A percentile compares a stretch with the other conserved stretches of the same genome.
Evolutionary conservation across 2,888 invertebrate species (phyloP).

Genomic region (Dynastes hyllus): DNA sequence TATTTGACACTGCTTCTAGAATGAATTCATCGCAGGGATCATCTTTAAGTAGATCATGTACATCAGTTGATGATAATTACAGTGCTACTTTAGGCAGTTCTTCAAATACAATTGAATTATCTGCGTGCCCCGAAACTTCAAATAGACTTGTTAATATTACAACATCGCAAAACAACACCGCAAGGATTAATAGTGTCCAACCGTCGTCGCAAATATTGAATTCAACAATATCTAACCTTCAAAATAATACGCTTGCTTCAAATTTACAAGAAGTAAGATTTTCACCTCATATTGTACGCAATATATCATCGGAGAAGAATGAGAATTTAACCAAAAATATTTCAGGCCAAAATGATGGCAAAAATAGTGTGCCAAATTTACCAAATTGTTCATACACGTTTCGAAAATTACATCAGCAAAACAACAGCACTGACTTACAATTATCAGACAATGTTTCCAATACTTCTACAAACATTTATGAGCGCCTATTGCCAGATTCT

Average conservation of each 20-base stretch:
- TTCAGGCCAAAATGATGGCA: background rate
- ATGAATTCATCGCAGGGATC: background rate
- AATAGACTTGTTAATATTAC: background rate
- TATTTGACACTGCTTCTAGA: constrained; percentile 1
- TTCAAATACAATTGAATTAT: background rate
- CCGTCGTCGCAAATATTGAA: background rate
- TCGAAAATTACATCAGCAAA: background rate
- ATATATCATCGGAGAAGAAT: background rate
- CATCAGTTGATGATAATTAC: background rate
- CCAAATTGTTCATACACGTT: background rate
- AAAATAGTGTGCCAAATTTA: background rate
- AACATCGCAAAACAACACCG: background rate
- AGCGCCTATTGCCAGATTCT: too few species aligned
- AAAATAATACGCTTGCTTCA: background rate
- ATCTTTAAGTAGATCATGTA: background rate
- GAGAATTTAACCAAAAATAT: background rate
- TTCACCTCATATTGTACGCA: background rate
- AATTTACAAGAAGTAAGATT: background rate
- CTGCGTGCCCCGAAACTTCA: background rate
- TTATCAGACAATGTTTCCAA: background rate
- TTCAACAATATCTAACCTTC: background rate
- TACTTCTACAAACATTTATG: background rate
- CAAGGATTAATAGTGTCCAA: background rate
- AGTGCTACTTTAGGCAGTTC: background rate
- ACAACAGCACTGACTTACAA: background rate